These are phyloP conservation scores for Leucopsar rothschildi DNA, from an alignment of 2,113 vertebrate genomes.

Conservation along the genomic window DNA sequence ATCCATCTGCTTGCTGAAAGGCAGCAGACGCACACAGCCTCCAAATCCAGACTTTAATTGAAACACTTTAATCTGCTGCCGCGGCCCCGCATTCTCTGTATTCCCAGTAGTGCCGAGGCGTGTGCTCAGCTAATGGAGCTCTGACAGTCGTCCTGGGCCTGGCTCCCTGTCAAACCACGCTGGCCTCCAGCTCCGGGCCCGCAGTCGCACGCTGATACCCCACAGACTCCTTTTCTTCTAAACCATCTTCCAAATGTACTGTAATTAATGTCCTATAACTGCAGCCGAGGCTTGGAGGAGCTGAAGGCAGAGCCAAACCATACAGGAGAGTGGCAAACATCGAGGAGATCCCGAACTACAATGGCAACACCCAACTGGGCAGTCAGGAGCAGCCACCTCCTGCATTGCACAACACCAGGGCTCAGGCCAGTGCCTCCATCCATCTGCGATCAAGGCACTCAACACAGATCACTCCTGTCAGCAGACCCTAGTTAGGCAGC, in stretches of 20 bases:
- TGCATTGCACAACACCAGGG: fast-evolving
- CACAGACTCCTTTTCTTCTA: constrained; percentile 23
- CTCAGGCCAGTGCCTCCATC: background rate
- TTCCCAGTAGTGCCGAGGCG: constrained; percentile 19
- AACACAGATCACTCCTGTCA: background rate
- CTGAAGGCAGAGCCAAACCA: background rate
- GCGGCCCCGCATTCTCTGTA: background rate
- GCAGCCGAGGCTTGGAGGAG: background rate
- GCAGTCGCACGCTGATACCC: background rate
- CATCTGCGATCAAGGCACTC: background rate
- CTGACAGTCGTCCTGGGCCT: constrained; percentile 3
- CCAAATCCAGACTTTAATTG: constrained; percentile 25
- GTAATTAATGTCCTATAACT: background rate
- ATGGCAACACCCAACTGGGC: fast-evolving
- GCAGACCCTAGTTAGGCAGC: background rate
- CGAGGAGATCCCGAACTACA: fast-evolving
- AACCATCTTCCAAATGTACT: background rate
- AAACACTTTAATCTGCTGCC: background rate
- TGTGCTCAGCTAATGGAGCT: background rate
- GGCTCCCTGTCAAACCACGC: constrained; percentile 43
- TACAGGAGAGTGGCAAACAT: fast-evolving
- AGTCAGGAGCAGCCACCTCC: background rate
- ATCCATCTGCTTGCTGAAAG: constrained; percentile 34
- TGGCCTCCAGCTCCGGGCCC: background rate
- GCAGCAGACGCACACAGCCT: background rate